phyloP scores from a whole-genome alignment of 2,888 invertebrate genomes.

The Sarcophaga carnaria region DNA sequence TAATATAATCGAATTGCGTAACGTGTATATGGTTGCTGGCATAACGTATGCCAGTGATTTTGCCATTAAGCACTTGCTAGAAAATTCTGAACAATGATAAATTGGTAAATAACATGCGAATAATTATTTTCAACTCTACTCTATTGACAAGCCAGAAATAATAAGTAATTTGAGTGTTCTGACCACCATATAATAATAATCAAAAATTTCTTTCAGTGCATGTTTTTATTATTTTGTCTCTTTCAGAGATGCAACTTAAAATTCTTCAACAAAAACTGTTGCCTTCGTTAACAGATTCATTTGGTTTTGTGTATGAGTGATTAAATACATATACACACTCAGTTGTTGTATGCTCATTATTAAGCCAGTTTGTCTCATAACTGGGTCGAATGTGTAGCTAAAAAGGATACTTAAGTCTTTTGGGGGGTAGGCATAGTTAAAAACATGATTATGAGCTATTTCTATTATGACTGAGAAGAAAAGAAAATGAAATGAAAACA shows the following conservation, averaged over 20 bases:
- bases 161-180: background rate
- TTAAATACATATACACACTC: conserved; percentile 11
- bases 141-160: background rate
- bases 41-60: conserved; percentile 12
- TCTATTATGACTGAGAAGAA: conserved; percentile 33
- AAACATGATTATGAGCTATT: conserved; percentile 41
- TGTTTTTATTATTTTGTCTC: background rate
- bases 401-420: conserved; percentile 63
- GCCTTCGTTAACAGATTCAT: conserved; percentile 35
- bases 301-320: background rate
- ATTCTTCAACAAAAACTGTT: conserved; percentile 15
- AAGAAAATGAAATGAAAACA: background rate
- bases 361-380: conserved; percentile 57
- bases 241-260: conserved; percentile 3
- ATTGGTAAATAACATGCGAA: background rate
- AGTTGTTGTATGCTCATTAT: conserved; percentile 40
- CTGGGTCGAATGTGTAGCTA: conserved; percentile 62
- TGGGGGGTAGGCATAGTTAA: conserved; percentile 13
- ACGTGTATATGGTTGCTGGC: background rate
- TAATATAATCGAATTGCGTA: conserved; percentile 38
- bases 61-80: background rate
- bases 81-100: background rate
- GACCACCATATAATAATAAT: background rate
- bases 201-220: conserved; percentile 25
- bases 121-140: background rate